phyloP scores from a whole-genome alignment of 2,888 invertebrate species.

The Operophtera brumata region DNA sequence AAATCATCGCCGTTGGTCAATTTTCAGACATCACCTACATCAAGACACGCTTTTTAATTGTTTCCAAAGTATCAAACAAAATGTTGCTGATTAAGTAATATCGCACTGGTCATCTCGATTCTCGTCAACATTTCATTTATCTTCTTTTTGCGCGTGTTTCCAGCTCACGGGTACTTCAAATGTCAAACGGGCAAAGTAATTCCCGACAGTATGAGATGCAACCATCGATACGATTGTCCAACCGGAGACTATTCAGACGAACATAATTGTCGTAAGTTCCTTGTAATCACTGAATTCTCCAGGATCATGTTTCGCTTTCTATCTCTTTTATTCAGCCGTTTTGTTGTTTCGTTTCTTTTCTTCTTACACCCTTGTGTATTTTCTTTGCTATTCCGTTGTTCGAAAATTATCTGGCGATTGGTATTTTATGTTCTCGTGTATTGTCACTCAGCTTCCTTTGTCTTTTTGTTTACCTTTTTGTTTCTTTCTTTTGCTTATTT shows the following conservation, averaged over 20 bases:
- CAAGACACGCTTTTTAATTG: background rate
- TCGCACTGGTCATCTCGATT: background rate
- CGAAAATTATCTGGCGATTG: slow-evolving; percentile 1
- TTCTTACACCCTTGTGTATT: slow-evolving; percentile 27
- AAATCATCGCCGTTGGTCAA: slow-evolving; percentile 7
- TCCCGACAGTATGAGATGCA: slow-evolving; percentile 79
- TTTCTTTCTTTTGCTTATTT: slow-evolving; percentile 17
- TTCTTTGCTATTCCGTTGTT: slow-evolving; percentile 17
- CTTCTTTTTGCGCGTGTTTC: slow-evolving; percentile 58
- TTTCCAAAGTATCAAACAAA: background rate
- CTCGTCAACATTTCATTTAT: background rate
- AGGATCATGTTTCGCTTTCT: slow-evolving; percentile 23
- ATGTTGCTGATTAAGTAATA: background rate
- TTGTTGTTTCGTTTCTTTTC: slow-evolving; percentile 19
- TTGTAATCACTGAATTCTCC: slow-evolving; percentile 29
- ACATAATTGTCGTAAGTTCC: slow-evolving; percentile 86
- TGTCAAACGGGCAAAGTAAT: slow-evolving; percentile 85
- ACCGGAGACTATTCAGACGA: slow-evolving; percentile 86
- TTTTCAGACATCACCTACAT: slow-evolving; percentile 8
- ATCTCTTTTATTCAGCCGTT: slow-evolving; percentile 14
- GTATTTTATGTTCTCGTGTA: slow-evolving; percentile 1
- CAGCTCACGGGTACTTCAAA: slow-evolving; percentile 76
- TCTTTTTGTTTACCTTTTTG: slow-evolving; percentile 12
- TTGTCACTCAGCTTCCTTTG: slow-evolving; percentile 4
- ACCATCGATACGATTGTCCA: slow-evolving; percentile 84